Conservation (phyloP, 2,888 invertebrate species). For the Micropterix aruncella region DNA sequence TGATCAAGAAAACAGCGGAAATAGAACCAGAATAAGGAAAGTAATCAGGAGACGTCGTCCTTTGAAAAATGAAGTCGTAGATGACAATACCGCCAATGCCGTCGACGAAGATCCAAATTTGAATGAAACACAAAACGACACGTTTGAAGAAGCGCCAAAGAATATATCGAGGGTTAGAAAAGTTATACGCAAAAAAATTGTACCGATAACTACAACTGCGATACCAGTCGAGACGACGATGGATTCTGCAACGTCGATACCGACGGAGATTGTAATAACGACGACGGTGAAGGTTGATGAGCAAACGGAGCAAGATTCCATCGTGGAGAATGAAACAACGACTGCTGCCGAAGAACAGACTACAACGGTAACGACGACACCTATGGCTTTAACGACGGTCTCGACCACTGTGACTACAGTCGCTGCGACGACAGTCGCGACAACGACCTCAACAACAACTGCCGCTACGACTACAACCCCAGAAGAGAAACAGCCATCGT, state of each 20-base stretch:
- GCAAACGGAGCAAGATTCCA: conserved; percentile 20
- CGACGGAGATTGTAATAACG: conserved; percentile 12
- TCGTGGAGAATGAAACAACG: too few species aligned
- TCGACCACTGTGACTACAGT: too few species aligned
- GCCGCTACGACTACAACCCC: conserved; percentile 12
- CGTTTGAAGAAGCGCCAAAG: too few species aligned
- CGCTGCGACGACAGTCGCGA: conserved; percentile 18
- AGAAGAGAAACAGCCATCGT: conserved; percentile 15
- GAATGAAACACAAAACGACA: too few species aligned
- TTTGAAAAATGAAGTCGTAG: background rate
- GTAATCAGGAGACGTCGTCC: conserved; percentile 8
- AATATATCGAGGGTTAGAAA: background rate
- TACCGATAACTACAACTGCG: conserved; percentile 17
- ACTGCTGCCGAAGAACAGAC: conserved; percentile 15
- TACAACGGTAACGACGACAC: conserved; percentile 20
- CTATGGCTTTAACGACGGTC: conserved; percentile 19
- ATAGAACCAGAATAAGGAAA: conserved; percentile 6
- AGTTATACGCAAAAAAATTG: background rate
- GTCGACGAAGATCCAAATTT: background rate
- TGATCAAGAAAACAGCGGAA: background rate
- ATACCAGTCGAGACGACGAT: conserved; percentile 22
- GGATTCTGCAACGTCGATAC: conserved; percentile 2
- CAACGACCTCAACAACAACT: conserved; percentile 22
- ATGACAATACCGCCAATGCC: background rate
- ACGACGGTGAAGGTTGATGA: conserved; percentile 16